Conservation (phyloP, 2,888 invertebrate species). For the Dicyrtoma fusca region DNA sequence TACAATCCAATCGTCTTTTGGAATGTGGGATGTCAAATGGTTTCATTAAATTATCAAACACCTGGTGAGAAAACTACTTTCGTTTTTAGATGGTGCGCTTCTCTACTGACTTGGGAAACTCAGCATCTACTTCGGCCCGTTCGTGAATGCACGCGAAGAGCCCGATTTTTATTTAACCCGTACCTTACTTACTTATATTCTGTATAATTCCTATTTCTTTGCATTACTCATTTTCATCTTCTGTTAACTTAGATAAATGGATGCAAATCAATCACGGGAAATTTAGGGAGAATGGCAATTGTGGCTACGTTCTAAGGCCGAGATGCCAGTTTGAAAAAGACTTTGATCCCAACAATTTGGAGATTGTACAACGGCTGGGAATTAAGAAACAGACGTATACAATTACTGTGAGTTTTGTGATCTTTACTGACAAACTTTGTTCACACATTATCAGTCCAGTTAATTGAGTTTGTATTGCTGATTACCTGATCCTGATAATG, state of each 20-base stretch:
- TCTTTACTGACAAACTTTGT: too few relatives aligned
- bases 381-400: slow-evolving; percentile 69
- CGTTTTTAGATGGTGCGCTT: too few relatives aligned
- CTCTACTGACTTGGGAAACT: too few relatives aligned
- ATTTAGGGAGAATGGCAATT: slow-evolving; percentile 45
- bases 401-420: slow-evolving; percentile 68
- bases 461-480: slow-evolving; percentile 6
- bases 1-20: slow-evolving; percentile 93
- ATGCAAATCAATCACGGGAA: slow-evolving; percentile 46
- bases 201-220: too few relatives aligned
- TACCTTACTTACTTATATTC: too few relatives aligned
- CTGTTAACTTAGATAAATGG: slow-evolving; percentile 37
- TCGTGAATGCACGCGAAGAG: too few relatives aligned
- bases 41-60: slow-evolving; percentile 96
- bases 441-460: too few relatives aligned
- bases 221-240: too few relatives aligned
- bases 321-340: slow-evolving; percentile 18
- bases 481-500: background rate
- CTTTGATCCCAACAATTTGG: slow-evolving; percentile 26
- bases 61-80: slow-evolving; percentile 59
- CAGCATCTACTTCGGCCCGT: too few relatives aligned
- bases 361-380: slow-evolving; percentile 55
- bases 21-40: slow-evolving; percentile 96
- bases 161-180: too few relatives aligned
- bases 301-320: slow-evolving; percentile 47